Evolutionary conservation across 1,140 invertebrate genomes (phyloP), one percentile per base, ranked within the genome.

Genomic region (Manduca sexta): DNA sequence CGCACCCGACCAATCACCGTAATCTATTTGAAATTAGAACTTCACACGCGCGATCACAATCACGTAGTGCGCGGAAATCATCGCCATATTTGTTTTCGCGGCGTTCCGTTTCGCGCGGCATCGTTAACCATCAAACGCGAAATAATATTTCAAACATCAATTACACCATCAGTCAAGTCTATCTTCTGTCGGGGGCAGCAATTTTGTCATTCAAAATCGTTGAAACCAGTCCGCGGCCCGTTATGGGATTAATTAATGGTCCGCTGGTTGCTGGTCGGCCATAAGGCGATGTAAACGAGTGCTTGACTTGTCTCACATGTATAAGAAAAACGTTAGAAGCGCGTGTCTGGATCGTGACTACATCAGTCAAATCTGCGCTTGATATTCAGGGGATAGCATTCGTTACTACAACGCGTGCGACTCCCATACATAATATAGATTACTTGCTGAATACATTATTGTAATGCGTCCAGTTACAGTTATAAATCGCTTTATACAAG

Each of bases 171-270:
- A 58, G 62, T 71, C 70, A 68, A 53, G 53, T 53, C 40, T 50
- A 54, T 56, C 53, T 60, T 64, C 57, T 45, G 55, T 52, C 41
- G 45, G 40, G 34, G 37, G 45, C 54, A 56, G 57, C 69, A 64
- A 70, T 73, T 75, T 75, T 71, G 72, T 73, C 72, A 75, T 75
- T 73, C 67, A 73, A 73, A 74, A 70, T 70, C 69, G 49, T 54
- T 49, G 50, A 30, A 60, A 64, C 56, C 47, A 49, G 63, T 65
- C 52, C 42, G 26, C 40, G 47, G 55, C 64, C 67, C 37, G 53
- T 60, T 73, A 64, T 59, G 64, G 67, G 33, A 52, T 64, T 72
- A 74, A 74, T 74, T 72, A 76, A 69, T 69, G 63, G 43, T 49
- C 43, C 7, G 13, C 29, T 41, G 44, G 52, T 53, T 46, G 49